Conservation (phyloP, 2,797 vertebrate genomes). For the Etheostoma perlongum region DNA sequence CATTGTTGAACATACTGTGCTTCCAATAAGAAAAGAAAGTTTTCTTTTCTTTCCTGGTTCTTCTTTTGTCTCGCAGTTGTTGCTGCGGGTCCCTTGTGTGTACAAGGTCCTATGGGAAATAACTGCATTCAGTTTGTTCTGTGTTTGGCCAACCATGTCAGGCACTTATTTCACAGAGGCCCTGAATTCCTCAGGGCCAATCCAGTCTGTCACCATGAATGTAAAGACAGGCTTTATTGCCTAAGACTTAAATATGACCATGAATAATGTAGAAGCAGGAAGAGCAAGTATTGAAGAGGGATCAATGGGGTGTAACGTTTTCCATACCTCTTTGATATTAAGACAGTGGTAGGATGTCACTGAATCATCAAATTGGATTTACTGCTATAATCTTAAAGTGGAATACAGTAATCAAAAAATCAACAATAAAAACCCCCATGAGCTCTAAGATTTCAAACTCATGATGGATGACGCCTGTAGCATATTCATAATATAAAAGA, state of each 20-base stretch:
- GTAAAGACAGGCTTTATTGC: constrained; percentile 77
- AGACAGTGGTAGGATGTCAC: constrained; percentile 42
- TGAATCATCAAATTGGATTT: constrained; percentile 62
- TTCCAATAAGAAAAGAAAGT: constrained; percentile 6
- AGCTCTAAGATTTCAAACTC: constrained; percentile 39
- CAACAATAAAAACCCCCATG: constrained; percentile 19
- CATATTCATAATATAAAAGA: constrained; percentile 39
- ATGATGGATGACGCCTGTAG: constrained; percentile 49
- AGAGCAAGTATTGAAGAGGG: constrained; percentile 49
- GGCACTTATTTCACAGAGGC: constrained; percentile 76
- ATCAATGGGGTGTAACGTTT: constrained; percentile 61
- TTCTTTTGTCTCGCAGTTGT: constrained; percentile 39
- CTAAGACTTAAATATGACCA: constrained; percentile 68
- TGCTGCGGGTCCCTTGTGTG: constrained; percentile 42
- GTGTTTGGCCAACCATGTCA: constrained; percentile 80
- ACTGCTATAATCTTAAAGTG: constrained; percentile 47
- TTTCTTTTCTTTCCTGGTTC: constrained; percentile 15
- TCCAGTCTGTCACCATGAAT: constrained; percentile 75
- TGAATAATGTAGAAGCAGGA: constrained; percentile 77
- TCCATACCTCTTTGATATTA: constrained; percentile 57
- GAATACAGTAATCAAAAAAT: constrained; percentile 49
- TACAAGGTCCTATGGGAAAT: constrained; percentile 70
- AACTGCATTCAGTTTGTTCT: constrained; percentile 56
- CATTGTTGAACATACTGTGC: not conserved
- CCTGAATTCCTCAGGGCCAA: constrained; percentile 65